Base-by-base conservation (phyloP, 2,113 vertebrate species). In the Meriones unguiculatus region DNA sequence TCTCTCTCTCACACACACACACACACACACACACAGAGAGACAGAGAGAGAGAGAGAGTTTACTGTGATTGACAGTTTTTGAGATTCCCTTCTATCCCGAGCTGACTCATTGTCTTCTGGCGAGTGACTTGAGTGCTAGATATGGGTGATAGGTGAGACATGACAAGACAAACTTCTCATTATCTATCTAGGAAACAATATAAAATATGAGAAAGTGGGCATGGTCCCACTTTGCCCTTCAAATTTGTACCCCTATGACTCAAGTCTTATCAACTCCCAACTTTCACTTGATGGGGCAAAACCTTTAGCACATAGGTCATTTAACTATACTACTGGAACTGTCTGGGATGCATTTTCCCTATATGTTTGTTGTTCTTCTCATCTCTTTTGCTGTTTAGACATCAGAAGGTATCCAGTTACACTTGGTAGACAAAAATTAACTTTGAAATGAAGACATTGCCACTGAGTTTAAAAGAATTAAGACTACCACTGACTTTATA, bases 161-260 rank as follows among this genome's bases (percentile, higher is more conserved):
- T 35, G 14, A 30, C 52, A 62, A 15, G 52, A 73, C 5, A 54
- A 67, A 2, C 30, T 54, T n/a, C 12, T 50, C 20, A n/a, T 6
- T 12, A 25, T 20, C 1, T 12, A 46, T 20, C 41, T 30, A 52
- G 8, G 69, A 76, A 86, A 6, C 24, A 32, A 52, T 52, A 52
- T 41, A 76, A 57, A 54, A 35, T 25, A 18, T 28, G 24, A 32
- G 46, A 25, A 54, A 32, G 2, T 38, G 7, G 7, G 2, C 17
- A 30, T 18, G 59, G 25, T 67, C 11, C 5, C 50, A 28, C 46
- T 41, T 20, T 22, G 12, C 91, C 70, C 50, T 77, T 35, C 35
- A 17, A n/a, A 22, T 2, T 0, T 24, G 3, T 85, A 14, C 25
- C 24, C 62, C 7, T 7, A 24, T 5, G 1, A 28, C 28, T 4